A percentile compares a stretch with the other conserved stretches of the same genome.
phyloP scores from a whole-genome alignment of 2,888 invertebrate genomes.

The Thumatha senex region DNA sequence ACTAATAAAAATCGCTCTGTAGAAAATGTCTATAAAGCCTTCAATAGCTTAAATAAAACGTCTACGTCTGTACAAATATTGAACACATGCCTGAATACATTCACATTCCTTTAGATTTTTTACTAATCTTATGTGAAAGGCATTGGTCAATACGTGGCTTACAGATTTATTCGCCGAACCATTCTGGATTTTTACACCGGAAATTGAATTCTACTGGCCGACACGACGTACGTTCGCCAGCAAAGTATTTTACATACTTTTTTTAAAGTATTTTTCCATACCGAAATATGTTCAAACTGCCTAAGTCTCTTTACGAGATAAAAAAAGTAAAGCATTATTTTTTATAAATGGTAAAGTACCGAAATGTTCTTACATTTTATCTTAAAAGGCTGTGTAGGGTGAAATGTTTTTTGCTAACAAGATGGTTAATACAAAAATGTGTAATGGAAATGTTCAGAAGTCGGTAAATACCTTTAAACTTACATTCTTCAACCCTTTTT shows the following conservation, averaged over 20 bases:
- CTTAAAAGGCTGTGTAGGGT: constrained; percentile 34
- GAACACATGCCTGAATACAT: background rate
- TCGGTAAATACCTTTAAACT: too few species aligned
- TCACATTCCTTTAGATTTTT: constrained; percentile 5
- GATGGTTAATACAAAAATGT: constrained; percentile 1
- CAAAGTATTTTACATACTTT: constrained; percentile 22
- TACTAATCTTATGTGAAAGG: constrained; percentile 36
- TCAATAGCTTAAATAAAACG: background rate
- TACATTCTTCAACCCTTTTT: too few species aligned
- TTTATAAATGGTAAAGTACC: constrained; percentile 15
- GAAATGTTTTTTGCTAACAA: constrained; percentile 5
- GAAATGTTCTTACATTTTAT: constrained; percentile 5
- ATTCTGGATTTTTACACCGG: constrained; percentile 60
- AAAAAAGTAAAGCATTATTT: constrained; percentile 22
- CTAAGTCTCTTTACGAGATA: constrained; percentile 26
- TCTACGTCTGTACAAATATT: constrained; percentile 1
- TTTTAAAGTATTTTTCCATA: constrained; percentile 21
- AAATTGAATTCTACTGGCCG: constrained; percentile 64
- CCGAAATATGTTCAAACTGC: constrained; percentile 20
- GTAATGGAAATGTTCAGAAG: background rate
- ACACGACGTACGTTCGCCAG: constrained; percentile 32
- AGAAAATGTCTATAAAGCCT: background rate
- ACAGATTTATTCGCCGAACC: constrained; percentile 25
- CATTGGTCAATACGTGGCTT: constrained; percentile 32
- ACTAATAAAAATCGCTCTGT: background rate